phyloP scores from a whole-genome alignment of 2,113 vertebrate species.

The Corythornis madagascariensis region DNA sequence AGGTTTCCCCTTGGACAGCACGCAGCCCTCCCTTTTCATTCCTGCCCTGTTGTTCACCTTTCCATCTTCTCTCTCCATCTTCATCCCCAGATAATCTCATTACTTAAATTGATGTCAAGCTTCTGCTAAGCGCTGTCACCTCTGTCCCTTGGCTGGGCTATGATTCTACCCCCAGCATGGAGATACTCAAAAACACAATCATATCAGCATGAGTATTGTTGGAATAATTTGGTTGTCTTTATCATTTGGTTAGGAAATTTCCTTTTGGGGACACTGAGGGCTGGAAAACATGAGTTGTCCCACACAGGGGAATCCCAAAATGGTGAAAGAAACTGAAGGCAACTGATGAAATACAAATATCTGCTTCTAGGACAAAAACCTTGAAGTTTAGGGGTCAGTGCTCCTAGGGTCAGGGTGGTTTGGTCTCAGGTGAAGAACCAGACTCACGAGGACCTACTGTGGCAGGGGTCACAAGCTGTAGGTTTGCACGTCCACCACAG shows the following conservation, averaged over 20 bases:
- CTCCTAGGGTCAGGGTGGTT: background rate
- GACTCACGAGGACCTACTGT: background rate
- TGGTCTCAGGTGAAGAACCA: background rate
- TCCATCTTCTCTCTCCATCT: background rate
- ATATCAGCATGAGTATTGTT: background rate
- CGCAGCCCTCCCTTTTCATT: background rate
- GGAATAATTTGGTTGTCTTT: background rate
- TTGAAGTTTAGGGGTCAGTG: background rate
- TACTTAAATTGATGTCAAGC: slow-evolving; percentile 13
- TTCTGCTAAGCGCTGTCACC: slow-evolving; percentile 10
- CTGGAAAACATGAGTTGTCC: background rate
- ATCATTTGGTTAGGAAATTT: background rate
- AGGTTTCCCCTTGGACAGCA: background rate
- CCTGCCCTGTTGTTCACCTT: background rate
- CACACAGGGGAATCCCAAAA: background rate
- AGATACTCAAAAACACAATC: background rate
- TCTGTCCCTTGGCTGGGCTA: slow-evolving; percentile 2
- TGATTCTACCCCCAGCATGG: background rate
- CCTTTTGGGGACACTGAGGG: background rate
- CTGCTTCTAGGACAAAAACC: background rate
- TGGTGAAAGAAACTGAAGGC: background rate
- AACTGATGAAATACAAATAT: background rate
- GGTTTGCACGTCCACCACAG: background rate
- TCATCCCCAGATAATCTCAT: slow-evolving; percentile 12
- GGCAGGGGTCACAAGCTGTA: background rate